Evolutionary conservation across 2,113 vertebrate species (phyloP).

Genomic region (Hydropotes inermis): DNA sequence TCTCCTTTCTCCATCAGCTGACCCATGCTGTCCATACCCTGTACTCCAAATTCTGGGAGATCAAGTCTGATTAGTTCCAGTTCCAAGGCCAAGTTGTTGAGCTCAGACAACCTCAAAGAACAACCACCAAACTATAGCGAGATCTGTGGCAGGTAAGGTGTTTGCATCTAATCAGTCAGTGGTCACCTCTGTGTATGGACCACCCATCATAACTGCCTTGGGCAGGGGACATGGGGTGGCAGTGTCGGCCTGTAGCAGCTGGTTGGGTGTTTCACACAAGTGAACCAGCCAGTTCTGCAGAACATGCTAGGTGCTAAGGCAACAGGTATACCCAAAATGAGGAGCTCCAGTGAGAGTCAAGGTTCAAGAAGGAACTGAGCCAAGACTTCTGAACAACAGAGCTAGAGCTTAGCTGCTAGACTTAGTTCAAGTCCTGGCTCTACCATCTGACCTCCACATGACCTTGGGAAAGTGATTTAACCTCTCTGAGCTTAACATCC

Average conservation of each 20-base stretch:
- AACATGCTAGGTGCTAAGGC: too few relatives aligned
- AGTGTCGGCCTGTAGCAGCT: neutral
- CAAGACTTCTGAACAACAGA: neutral
- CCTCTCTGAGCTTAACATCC: neutral
- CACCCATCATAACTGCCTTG: neutral
- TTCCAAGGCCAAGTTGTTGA: neutral
- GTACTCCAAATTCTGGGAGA: neutral
- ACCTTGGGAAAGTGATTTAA: neutral
- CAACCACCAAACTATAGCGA: neutral
- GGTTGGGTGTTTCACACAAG: rapidly evolving
- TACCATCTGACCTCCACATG: neutral
- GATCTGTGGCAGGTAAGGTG: neutral
- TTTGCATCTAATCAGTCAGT: neutral
- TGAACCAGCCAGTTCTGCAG: neutral
- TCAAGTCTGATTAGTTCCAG: neutral
- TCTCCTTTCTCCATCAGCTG: neutral
- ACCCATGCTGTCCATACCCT: neutral
- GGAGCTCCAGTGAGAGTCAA: neutral
- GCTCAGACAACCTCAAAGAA: neutral
- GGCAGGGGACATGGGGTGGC: rapidly evolving
- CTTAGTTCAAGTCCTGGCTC: neutral
- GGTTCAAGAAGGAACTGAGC: neutral
- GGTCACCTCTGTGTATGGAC: neutral
- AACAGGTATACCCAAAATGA: neutral
- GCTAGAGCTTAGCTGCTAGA: neutral